Evolutionary conservation across 2,888 invertebrate species (phyloP), one percentile per base, ranked within the genome.

Genomic region (Gymnocheta viridis): DNA sequence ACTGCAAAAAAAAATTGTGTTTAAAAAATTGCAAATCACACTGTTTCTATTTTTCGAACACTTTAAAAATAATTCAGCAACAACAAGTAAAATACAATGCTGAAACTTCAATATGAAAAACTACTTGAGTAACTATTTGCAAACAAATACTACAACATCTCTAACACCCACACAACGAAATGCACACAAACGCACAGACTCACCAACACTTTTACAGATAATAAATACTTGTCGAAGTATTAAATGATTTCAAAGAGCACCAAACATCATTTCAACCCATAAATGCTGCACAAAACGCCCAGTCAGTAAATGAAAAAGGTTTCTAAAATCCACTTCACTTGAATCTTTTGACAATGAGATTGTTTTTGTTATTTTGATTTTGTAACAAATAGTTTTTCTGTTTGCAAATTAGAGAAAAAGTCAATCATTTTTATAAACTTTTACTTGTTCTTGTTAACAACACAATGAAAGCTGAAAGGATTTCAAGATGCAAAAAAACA

Each of bases 21-120:
- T 14, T 4, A 2, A 2, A n/a, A 2, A 29, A 58, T 58, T 32
- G 7, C 2, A 12, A 14, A 4, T 49, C 4, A 64, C 12, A n/a
- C 54, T 66, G 22, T 49, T 49, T 1, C 7, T 12, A 0, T 10
- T 22, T n/a, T 44, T 29, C 9, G 24, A 44, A 38, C 12, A 27
- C 12, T 78, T 70, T 78, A 54, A 70, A 62, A 35, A 54, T 24
- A 62, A 62, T 78, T 78, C 2, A 51, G 41, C 35, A 64, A 79
- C 32, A 56, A 44, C n/a, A 70, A 24, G 2, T 17, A 54, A 9
- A 14, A 22, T 41, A 51, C 41, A 10, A 49, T 60, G 60, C 24
- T 60, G 1, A 60, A 62, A 64, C 38, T 35, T 17, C 22, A 49
- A 54, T 66, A 56, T 66, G 19, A 64, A 72, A 66, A 72, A 66